phyloP scores from a whole-genome alignment of 64 coral and sea anemone genomes.

The Actinia equina region DNA sequence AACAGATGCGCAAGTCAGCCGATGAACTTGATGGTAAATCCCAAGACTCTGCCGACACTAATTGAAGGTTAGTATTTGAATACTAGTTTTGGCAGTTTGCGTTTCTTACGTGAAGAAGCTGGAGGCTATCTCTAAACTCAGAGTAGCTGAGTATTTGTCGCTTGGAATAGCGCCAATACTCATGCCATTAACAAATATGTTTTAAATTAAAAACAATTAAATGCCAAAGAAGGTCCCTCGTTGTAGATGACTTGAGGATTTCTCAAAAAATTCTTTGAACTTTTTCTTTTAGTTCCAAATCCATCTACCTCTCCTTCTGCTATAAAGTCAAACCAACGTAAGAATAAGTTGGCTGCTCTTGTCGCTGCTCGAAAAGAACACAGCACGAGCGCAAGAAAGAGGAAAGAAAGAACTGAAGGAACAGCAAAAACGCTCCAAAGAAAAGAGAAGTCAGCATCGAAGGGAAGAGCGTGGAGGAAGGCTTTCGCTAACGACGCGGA shows the following conservation, averaged over 20 bases:
- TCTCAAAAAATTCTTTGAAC: too few species aligned
- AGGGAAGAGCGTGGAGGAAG: slow-evolving; percentile 49
- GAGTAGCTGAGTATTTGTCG: not conserved
- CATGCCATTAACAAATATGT: too few species aligned
- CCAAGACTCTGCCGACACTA: not conserved
- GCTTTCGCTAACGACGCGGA: slow-evolving; percentile 11
- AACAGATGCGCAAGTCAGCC: slow-evolving; percentile 52
- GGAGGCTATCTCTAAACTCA: not conserved
- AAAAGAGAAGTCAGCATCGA: not conserved
- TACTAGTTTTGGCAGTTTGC: not conserved
- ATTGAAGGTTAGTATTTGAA: not conserved
- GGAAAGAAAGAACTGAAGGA: slow-evolving; percentile 36
- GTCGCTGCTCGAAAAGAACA: slow-evolving; percentile 54
- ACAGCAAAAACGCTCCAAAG: not conserved
- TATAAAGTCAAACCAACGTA: slow-evolving; percentile 48
- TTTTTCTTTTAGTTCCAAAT: not conserved
- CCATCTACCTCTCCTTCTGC: not conserved
- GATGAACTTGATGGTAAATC: slow-evolving; percentile 34
- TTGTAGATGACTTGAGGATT: too few species aligned
- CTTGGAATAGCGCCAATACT: not conserved
- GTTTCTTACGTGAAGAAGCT: not conserved
- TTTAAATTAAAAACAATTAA: too few species aligned
- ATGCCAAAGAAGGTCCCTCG: too few species aligned
- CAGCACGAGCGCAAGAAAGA: slow-evolving; percentile 43
- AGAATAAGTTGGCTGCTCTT: slow-evolving; percentile 58